phyloP scores from a whole-genome alignment of 2,888 invertebrate species.

The Salpingus planirostris region DNA sequence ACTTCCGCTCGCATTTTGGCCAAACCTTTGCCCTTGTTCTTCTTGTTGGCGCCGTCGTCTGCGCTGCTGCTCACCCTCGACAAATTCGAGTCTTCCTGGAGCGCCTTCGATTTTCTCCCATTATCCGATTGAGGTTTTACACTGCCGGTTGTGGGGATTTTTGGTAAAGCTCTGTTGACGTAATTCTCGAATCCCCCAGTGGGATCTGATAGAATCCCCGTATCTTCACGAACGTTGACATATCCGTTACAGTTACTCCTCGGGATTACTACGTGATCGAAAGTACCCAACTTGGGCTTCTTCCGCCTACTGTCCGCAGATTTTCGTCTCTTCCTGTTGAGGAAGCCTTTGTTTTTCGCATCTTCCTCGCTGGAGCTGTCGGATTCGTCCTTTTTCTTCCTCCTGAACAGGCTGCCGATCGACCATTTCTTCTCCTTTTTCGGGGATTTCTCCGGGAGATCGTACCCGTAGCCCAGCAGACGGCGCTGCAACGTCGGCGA shows the following conservation, averaged over 20 bases:
- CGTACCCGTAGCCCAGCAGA: constrained; percentile 45
- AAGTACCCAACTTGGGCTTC: constrained; percentile 47
- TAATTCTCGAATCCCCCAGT: constrained; percentile 35
- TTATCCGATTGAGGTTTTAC: constrained; percentile 26
- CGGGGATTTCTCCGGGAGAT: constrained; percentile 41
- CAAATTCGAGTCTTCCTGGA: constrained; percentile 21
- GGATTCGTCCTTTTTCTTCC: constrained; percentile 62
- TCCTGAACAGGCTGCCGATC: constrained; percentile 67
- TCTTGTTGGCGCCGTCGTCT: constrained; percentile 45
- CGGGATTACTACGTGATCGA: constrained; percentile 55
- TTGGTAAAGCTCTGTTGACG: constrained; percentile 23
- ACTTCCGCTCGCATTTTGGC: constrained; percentile 62
- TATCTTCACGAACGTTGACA: constrained; percentile 37
- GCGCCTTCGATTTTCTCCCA: constrained; percentile 12
- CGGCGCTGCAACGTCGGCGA: constrained; percentile 32
- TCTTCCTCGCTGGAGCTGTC: constrained; percentile 44
- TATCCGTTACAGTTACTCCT: constrained; percentile 22
- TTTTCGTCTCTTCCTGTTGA: constrained; percentile 37
- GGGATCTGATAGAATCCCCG: constrained; percentile 52
- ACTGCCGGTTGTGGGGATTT: constrained; percentile 29
- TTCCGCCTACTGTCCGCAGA: constrained; percentile 48
- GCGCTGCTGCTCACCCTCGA: constrained; percentile 33
- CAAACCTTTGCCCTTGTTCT: constrained; percentile 49
- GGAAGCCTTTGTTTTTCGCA: constrained; percentile 28
- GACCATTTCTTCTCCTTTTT: constrained; percentile 68